Evolutionary conservation across 2,797 vertebrate genomes (phyloP).

Genomic region (Peromyscus melanophrys): DNA sequence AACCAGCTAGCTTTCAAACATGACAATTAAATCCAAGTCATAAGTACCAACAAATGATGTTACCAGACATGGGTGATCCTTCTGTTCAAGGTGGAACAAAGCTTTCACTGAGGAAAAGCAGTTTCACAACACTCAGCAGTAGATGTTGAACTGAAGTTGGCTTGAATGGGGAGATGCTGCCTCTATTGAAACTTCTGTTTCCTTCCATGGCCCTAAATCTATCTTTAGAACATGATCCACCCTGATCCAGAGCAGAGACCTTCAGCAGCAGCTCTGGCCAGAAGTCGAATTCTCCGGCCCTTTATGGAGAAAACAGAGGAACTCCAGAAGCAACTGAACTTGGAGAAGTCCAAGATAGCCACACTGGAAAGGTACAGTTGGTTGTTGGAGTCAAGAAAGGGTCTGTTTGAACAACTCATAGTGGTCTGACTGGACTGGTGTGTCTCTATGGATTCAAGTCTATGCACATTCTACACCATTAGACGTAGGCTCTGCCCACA

Average conservation of each 20-base stretch:
- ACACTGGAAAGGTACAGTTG: slow-evolving; percentile 94
- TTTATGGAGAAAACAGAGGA: slow-evolving; percentile 91
- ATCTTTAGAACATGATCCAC: slow-evolving; percentile 92
- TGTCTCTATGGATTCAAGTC: not conserved
- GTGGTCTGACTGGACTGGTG: not conserved
- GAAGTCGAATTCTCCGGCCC: slow-evolving; percentile 91
- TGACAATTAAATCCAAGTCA: not conserved
- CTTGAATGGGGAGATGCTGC: not conserved
- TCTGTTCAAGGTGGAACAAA: not conserved
- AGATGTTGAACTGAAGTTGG: not conserved
- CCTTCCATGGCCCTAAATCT: not conserved
- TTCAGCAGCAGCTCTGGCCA: slow-evolving; percentile 93
- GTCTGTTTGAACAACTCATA: not conserved
- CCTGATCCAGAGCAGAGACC: slow-evolving; percentile 93
- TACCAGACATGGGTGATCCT: not conserved
- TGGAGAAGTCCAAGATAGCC: slow-evolving; percentile 96
- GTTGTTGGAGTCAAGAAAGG: not conserved
- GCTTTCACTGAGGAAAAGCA: not conserved
- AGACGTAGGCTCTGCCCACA: not conserved
- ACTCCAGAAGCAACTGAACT: slow-evolving; percentile 94
- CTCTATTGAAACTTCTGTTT: slow-evolving; percentile 11
- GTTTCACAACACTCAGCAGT: not conserved
- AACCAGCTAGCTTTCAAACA: not conserved
- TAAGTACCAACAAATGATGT: not conserved
- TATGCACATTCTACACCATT: not conserved